Base-by-base conservation (phyloP, 2,797 vertebrate genomes). In the Enteromius thamalakanensis region DNA sequence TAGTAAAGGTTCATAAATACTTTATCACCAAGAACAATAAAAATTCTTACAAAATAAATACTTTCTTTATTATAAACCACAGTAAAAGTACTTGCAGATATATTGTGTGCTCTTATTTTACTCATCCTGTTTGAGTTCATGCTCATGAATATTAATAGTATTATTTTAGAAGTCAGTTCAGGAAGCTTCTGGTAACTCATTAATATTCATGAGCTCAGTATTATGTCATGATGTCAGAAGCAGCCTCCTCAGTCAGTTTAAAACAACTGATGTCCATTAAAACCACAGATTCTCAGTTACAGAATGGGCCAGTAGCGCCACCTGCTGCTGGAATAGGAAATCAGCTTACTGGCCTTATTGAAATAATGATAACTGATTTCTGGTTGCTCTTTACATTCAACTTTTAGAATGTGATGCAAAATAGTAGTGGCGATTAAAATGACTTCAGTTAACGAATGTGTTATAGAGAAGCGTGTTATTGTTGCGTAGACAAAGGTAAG, bases 271-370 rank as follows among this genome's bases (percentile, higher is more conserved):
- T 19, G 37, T 67, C 3, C 11, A 45, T 23, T 40, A 37, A 76
- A 4, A 15, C 10, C 2, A 26, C 51, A 7, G 23, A 32, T 26
- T 32, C 10, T 58, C 40, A 14, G 21, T 12, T 45, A 23, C 9
- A 32, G 12, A 67, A 79, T 71, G 80, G 79, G 86, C 60, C 81
- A 85, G 71, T 80, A 86, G 90, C 88, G 86, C 91, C 89, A 87
- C 88, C 91, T 86, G 8, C 88, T 84, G 89, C 26, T 77, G 55
- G 4, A 23, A n/a, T 23, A 10, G 23, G 37, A 42, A 11, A 68
- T n/a, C 0, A 32, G 12, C 32, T 0, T 34, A 58, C 32, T 34
- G 32, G 32, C 32, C 32, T 34, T 34, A 34, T 34, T 4, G 34
- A 34, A 34, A 34, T 34, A 34, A 34, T 34, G 3, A 10, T 10